phyloP scores from a whole-genome alignment of 2,888 invertebrate species.

The Pycnomerus fuliginosus region DNA sequence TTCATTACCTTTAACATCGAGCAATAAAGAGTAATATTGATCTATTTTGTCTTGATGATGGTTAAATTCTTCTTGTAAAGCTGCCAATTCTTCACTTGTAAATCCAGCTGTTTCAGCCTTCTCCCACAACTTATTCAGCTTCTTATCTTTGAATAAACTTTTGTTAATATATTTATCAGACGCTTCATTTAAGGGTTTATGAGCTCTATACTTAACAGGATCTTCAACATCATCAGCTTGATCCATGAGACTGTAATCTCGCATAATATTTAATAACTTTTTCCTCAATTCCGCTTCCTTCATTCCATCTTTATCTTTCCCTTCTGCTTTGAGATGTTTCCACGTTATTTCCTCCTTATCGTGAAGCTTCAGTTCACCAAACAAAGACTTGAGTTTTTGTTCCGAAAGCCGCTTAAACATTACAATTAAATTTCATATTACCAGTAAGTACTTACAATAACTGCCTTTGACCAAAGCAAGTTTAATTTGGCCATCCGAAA shows the following conservation, averaged over 20 bases:
- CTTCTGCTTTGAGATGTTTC: slow-evolving; percentile 79
- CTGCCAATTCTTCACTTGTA: slow-evolving; percentile 75
- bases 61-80: slow-evolving; percentile 82
- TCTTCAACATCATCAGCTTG: slow-evolving; percentile 73
- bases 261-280: slow-evolving; percentile 80
- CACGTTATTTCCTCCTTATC: slow-evolving; percentile 88
- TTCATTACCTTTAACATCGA: slow-evolving; percentile 63
- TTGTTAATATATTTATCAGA: slow-evolving; percentile 67
- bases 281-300: slow-evolving; percentile 78
- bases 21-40: slow-evolving; percentile 79
- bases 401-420: slow-evolving; percentile 72
- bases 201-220: slow-evolving; percentile 58
- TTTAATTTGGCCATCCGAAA: slow-evolving; percentile 91
- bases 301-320: slow-evolving; percentile 82
- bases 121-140: slow-evolving; percentile 84
- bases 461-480: slow-evolving; percentile 86
- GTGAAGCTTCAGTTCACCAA: slow-evolving; percentile 86
- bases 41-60: slow-evolving; percentile 94
- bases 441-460: slow-evolving; percentile 74
- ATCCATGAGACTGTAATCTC: slow-evolving; percentile 75
- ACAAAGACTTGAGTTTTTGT: slow-evolving; percentile 80
- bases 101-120: slow-evolving; percentile 90
- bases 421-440: background rate
- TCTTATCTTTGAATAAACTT: slow-evolving; percentile 85
- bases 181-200: slow-evolving; percentile 54